Percentiles rank a stretch among this genome's conserved stretches.
Conservation (phyloP, 2,888 invertebrate genomes). For the Lutraria lutraria region DNA sequence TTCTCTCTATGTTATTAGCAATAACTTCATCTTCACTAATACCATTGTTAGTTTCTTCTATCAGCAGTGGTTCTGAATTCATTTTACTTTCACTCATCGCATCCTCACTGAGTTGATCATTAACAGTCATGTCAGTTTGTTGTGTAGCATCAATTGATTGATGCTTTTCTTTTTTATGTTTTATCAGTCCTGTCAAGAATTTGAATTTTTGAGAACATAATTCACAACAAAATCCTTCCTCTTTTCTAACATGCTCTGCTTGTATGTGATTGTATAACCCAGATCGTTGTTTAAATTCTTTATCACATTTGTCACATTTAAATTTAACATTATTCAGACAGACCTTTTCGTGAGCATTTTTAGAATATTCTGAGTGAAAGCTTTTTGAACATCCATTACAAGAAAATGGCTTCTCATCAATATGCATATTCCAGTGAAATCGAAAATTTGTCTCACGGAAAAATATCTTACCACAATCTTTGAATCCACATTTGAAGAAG, state of each 20-base stretch:
- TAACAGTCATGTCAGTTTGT: constrained; percentile 20
- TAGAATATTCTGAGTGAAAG: constrained; percentile 20
- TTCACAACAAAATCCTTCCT: constrained; percentile 20
- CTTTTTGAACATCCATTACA: not conserved
- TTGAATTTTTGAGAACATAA: constrained; percentile 23
- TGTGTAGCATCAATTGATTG: constrained; percentile 15
- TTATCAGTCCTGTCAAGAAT: constrained; percentile 14
- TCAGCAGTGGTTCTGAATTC: not conserved
- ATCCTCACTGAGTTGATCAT: not conserved
- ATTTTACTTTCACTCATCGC: not conserved
- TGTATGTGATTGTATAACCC: constrained; percentile 21
- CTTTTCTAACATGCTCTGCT: constrained; percentile 5
- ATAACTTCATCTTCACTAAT: not conserved
- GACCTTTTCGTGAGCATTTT: constrained; percentile 22
- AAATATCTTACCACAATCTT: constrained; percentile 21
- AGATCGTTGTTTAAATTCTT: constrained; percentile 24
- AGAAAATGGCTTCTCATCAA: constrained; percentile 6
- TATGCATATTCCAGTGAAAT: constrained; percentile 34
- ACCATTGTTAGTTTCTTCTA: not conserved
- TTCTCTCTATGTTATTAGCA: not conserved
- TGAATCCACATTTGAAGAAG: constrained; percentile 6
- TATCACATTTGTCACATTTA: constrained; percentile 14
- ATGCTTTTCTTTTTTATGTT: constrained; percentile 33
- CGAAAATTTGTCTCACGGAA: constrained; percentile 13
- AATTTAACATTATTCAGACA: constrained; percentile 4